phyloP scores from a whole-genome alignment of 2,797 vertebrate species.

The Megalops cyprinoides region DNA sequence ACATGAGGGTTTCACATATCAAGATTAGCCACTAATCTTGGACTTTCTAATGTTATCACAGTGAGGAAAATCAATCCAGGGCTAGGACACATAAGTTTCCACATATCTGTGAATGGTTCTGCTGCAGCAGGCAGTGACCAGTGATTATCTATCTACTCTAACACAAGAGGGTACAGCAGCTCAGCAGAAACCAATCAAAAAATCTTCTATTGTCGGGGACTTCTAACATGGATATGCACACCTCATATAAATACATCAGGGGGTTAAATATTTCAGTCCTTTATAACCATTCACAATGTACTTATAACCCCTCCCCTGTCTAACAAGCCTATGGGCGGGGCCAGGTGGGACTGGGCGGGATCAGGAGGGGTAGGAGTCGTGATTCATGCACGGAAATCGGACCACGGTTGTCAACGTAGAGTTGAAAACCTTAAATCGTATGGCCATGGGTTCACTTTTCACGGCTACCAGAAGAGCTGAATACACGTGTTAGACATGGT shows the following conservation, averaged over 20 bases:
- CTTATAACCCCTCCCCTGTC: not conserved
- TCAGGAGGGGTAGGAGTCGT: not conserved
- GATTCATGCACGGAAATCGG: not conserved
- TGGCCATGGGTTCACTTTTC: not conserved
- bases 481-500: not conserved
- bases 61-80: slow-evolving; percentile 7
- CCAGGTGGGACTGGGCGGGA: not conserved
- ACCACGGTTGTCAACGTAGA: not conserved
- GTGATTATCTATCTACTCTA: not conserved
- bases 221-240: not conserved
- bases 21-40: not conserved
- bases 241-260: not conserved
- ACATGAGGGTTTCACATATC: not conserved
- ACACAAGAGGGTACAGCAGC: not conserved
- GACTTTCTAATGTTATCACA: not conserved
- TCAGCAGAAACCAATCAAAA: not conserved
- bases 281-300: not conserved
- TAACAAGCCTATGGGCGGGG: not conserved
- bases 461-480: not conserved
- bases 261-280: not conserved
- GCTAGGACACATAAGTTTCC: not conserved
- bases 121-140: slow-evolving; percentile 8
- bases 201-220: not conserved
- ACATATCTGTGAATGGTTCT: not conserved
- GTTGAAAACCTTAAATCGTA: not conserved